Evolutionary conservation across 2,113 vertebrate species (phyloP), one percentile per base, ranked within the genome.

Genomic region (Danio rerio): DNA sequence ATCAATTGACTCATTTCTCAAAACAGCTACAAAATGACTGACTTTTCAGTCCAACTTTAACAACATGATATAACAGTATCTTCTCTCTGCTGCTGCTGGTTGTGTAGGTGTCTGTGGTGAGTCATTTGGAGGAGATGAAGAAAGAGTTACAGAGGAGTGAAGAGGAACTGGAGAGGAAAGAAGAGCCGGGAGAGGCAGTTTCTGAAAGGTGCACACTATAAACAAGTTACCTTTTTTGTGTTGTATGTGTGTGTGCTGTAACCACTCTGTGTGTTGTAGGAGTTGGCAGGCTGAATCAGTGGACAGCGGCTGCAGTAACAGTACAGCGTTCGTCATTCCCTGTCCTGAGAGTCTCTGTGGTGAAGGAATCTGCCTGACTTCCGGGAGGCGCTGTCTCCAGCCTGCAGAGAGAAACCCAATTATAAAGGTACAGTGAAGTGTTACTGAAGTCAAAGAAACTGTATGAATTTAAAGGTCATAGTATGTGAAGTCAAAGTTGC

Each of bases 241-340:
- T 1, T 31, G 3, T 31, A 31, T 43, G 21, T 50, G 56, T 63
- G 45, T 63, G 18, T 66, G 58, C 40, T 76, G 5, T 73, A 58
- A 45, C 31, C 55, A 43, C 13, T 15, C 1, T 77, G 40, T 71
- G 12, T 76, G 21, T n/a, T 75, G 9, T 72, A 99, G 98, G 95
- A 98, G 96, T 10, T 98, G 96, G 98, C 98, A 98, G 92, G 97
- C 97, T 0, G 96, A 98, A 88, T 99, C 97, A 0, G 94, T 97
- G 86, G 96, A 99, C 88, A 98, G 97, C 62, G 97, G 97, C 85
- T 98, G 97, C 89, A 95, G 97, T 92, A 98, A 97, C 89, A 98
- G 96, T 82, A 94, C 93, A 8, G 95, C 96, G 31, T 96, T 95
- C 49, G 90, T 92, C 2, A 92, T 93, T 42, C 90, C 92, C 1